Conservation (phyloP, 2,797 vertebrate species). For the Potorous gilbertii region DNA sequence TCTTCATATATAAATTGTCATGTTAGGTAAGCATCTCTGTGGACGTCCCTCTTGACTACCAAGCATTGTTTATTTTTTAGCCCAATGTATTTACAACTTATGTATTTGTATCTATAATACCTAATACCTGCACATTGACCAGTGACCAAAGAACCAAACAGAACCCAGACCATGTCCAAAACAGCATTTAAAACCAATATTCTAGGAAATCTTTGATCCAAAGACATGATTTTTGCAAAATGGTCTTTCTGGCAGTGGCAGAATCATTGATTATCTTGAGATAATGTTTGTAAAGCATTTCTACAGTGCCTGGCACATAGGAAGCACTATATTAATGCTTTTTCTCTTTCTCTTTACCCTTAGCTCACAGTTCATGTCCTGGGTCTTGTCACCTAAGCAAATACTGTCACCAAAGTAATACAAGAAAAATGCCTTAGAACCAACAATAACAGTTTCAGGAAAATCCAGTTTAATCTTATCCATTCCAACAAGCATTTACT, state of each 20-base stretch:
- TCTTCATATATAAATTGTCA: conserved; percentile 57
- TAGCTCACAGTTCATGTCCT: neutral
- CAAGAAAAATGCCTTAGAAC: neutral
- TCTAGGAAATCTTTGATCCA: conserved; percentile 64
- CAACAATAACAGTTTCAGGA: neutral
- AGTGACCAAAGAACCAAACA: conserved; percentile 66
- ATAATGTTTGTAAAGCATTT: neutral
- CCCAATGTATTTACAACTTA: conserved; percentile 75
- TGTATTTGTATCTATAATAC: conserved; percentile 59
- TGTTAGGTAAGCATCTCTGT: conserved; percentile 47
- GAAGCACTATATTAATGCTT: neutral
- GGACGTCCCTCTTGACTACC: conserved; percentile 71
- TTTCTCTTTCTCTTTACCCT: neutral
- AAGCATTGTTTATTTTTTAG: conserved; percentile 72
- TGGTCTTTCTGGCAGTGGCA: conserved; percentile 38
- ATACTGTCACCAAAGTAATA: conserved; percentile 2
- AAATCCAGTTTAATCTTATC: neutral
- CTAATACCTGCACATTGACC: conserved; percentile 62
- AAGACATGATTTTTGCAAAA: conserved; percentile 39
- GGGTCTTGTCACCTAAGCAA: conserved; percentile 44
- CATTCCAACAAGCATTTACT: neutral
- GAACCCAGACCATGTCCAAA: conserved; percentile 74
- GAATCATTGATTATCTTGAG: conserved; percentile 51
- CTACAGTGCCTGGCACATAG: neutral
- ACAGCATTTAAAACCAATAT: conserved; percentile 76